Evolutionary conservation across 1,140 invertebrate genomes (phyloP).

Genomic region (Drosophila kanapiae): DNA sequence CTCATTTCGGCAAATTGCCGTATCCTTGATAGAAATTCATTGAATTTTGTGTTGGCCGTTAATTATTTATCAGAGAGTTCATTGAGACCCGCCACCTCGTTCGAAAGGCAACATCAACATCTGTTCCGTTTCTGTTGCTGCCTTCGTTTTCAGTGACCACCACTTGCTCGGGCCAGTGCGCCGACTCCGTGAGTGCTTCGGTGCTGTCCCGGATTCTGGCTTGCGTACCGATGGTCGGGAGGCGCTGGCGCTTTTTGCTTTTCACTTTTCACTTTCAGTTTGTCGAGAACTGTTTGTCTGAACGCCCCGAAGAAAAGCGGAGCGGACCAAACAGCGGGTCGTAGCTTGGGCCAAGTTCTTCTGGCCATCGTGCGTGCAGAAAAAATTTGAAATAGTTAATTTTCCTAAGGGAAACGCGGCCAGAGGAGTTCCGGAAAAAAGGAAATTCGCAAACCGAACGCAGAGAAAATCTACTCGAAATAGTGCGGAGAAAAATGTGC

Average conservation of each 20-base stretch:
- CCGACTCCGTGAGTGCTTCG: slow-evolving; percentile 51
- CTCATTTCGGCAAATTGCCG: neutral
- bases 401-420: slow-evolving; percentile 21
- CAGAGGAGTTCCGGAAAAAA: slow-evolving; percentile 17
- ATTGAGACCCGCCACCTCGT: slow-evolving; percentile 26
- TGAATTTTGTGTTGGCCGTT: slow-evolving; percentile 1
- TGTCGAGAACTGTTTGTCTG: slow-evolving; percentile 77
- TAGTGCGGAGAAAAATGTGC: slow-evolving; percentile 68
- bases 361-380: slow-evolving; percentile 63
- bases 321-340: slow-evolving; percentile 43
- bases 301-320: slow-evolving; percentile 47
- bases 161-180: slow-evolving; percentile 66
- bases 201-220: slow-evolving; percentile 68
- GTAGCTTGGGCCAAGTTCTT: slow-evolving; percentile 39
- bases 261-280: slow-evolving; percentile 77
- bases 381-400: slow-evolving; percentile 14
- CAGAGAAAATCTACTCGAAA: slow-evolving; percentile 50
- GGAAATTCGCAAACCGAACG: slow-evolving; percentile 43
- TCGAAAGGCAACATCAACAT: slow-evolving; percentile 51
- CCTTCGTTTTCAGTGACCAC: slow-evolving; percentile 58
- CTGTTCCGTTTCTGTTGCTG: slow-evolving; percentile 42
- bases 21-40: slow-evolving; percentile 18
- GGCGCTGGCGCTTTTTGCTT: slow-evolving; percentile 62
- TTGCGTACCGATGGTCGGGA: slow-evolving; percentile 29
- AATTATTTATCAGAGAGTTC: slow-evolving; percentile 31